Evolutionary conservation across 1,140 invertebrate species (phyloP).

Genomic region (Drosophila watanabei): DNA sequence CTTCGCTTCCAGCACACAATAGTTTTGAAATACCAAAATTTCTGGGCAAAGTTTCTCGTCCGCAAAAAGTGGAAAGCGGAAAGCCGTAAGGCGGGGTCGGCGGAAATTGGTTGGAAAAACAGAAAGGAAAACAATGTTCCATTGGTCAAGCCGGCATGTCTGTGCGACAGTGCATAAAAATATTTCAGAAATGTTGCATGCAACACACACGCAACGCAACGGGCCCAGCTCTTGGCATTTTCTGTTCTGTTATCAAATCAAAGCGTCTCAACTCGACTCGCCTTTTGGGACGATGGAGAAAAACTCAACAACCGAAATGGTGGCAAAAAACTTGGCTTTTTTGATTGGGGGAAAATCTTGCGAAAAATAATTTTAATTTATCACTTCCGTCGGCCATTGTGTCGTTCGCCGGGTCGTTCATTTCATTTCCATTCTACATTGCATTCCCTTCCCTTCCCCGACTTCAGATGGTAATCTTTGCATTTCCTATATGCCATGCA

Average conservation of each 20-base stretch:
- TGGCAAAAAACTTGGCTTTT: slow-evolving; percentile 44
- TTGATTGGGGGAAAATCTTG: slow-evolving; percentile 78
- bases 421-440: slow-evolving; percentile 29
- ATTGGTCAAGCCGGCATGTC: slow-evolving; percentile 55
- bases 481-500: slow-evolving; percentile 83
- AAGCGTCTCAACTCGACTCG: slow-evolving; percentile 46
- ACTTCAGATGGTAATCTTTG: slow-evolving; percentile 73
- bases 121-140: slow-evolving; percentile 56
- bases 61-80: slow-evolving; percentile 14
- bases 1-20: slow-evolving; percentile 4
- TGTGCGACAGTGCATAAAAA: slow-evolving; percentile 82
- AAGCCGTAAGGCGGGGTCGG: neutral
- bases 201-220: slow-evolving; percentile 30
- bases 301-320: slow-evolving; percentile 9
- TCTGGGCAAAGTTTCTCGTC: slow-evolving; percentile 25
- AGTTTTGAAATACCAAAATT: slow-evolving; percentile 41
- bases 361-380: slow-evolving; percentile 85
- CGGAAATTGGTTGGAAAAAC: slow-evolving; percentile 32
- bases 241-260: slow-evolving; percentile 73
- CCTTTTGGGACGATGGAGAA: slow-evolving; percentile 31
- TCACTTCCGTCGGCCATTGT: slow-evolving; percentile 83
- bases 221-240: slow-evolving; percentile 28
- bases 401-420: slow-evolving; percentile 59
- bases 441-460: neutral
- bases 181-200: slow-evolving; percentile 78